phyloP scores from a whole-genome alignment of 2,888 invertebrate genomes.

The Drosophila suboccidentalis region DNA sequence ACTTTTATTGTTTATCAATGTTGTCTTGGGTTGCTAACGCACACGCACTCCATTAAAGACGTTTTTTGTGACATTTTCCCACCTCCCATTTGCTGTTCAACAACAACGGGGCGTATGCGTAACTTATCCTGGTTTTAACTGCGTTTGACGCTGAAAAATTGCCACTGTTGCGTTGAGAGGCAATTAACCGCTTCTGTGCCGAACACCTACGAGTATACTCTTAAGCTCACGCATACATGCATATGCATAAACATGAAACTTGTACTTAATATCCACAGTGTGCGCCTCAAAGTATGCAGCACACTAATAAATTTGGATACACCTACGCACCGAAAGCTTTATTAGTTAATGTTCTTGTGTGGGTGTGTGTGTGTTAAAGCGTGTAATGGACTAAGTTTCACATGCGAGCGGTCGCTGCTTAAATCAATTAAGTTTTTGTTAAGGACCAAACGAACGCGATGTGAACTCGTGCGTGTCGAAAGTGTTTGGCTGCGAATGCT shows the following conservation, averaged over 20 bases:
- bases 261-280: conserved; percentile 23
- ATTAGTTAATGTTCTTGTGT: conserved; percentile 18
- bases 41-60: conserved; percentile 1
- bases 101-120: conserved; percentile 39
- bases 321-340: conserved; percentile 27
- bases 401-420: conserved; percentile 44
- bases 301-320: conserved; percentile 48
- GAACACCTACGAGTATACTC: not conserved
- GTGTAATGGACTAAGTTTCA: conserved; percentile 48
- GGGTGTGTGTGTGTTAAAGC: conserved; percentile 18
- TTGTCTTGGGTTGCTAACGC: not conserved
- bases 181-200: conserved; percentile 38
- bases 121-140: conserved; percentile 19
- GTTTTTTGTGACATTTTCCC: not conserved
- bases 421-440: conserved; percentile 68
- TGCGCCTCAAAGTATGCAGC: conserved; percentile 44
- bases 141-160: conserved; percentile 52
- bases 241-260: conserved; percentile 22
- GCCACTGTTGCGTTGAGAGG: conserved; percentile 26
- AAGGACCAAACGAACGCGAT: conserved; percentile 26
- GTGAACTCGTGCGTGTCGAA: conserved; percentile 65
- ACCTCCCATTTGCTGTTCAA: not conserved
- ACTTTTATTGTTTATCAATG: conserved; percentile 20
- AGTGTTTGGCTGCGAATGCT: conserved; percentile 34
- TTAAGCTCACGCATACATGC: not conserved